Conservation (phyloP, 2,797 vertebrate species). For the Hippopotamyrus pictus region DNA sequence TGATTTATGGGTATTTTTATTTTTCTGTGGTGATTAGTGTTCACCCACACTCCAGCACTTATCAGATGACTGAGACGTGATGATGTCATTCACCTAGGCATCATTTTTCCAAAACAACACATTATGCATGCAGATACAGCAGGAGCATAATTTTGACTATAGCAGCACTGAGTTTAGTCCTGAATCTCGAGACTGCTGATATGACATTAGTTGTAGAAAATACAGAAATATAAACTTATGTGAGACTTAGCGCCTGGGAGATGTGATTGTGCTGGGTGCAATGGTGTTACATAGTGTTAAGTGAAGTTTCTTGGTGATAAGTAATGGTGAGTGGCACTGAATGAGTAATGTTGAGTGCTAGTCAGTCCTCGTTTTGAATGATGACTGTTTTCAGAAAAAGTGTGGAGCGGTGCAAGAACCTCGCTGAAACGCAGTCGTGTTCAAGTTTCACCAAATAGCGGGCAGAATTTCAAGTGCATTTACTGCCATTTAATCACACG, state of each 20-base stretch:
- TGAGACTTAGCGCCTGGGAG: neutral
- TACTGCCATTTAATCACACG: neutral
- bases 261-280: neutral
- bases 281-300: neutral
- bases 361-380: neutral
- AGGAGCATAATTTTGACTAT: neutral
- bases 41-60: neutral
- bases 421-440: neutral
- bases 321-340: neutral
- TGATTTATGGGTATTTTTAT: slow-evolving; percentile 5
- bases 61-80: neutral
- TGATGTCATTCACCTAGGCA: neutral
- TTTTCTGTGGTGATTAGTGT: neutral
- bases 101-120: neutral
- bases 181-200: neutral
- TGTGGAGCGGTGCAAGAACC: neutral
- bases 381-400: neutral
- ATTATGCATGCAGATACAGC: neutral
- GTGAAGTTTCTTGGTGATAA: neutral
- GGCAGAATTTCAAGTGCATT: neutral
- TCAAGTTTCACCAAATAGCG: neutral
- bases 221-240: neutral
- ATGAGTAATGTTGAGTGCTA: neutral
- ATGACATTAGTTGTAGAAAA: neutral
- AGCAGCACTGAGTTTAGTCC: neutral